Evolutionary conservation across 2,888 invertebrate genomes (phyloP).

Genomic region (Mongoloraphidia duomilia): DNA sequence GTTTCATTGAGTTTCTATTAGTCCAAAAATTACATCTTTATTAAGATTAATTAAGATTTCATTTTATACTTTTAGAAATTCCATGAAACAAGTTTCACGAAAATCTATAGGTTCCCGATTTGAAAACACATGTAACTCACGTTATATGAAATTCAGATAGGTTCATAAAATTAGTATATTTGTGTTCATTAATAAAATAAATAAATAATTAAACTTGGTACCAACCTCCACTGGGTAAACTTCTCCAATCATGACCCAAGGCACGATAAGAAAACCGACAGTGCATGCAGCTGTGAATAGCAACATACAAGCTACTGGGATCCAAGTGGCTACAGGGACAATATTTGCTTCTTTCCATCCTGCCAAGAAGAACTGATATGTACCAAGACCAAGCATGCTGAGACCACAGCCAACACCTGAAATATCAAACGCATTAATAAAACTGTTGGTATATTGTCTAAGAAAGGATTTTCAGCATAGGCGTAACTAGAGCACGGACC

Average conservation of each 20-base stretch:
- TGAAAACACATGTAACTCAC: background rate
- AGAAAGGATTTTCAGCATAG: too few relatives aligned
- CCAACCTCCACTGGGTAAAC: constrained; percentile 49
- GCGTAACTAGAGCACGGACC: too few relatives aligned
- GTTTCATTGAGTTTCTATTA: too few relatives aligned
- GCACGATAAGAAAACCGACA: constrained; percentile 50
- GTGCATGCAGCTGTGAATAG: constrained; percentile 47
- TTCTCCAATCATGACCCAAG: constrained; percentile 64
- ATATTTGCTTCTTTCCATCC: constrained; percentile 33
- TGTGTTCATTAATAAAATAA: too few relatives aligned
- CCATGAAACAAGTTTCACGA: background rate
- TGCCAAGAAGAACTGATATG: constrained; percentile 42
- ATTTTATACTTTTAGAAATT: background rate
- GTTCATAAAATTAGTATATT: background rate
- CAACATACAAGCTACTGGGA: constrained; percentile 45
- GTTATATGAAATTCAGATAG: background rate
- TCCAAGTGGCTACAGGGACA: constrained; percentile 36
- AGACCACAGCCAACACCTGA: constrained; percentile 44
- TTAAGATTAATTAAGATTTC: too few relatives aligned
- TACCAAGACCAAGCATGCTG: constrained; percentile 44
- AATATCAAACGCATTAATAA: constrained; percentile 7
- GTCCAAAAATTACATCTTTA: too few relatives aligned
- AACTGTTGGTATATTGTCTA: background rate
- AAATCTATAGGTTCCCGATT: background rate
- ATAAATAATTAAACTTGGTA: background rate